Evolutionary conservation across 2,888 invertebrate genomes (phyloP).

Genomic region (Ceramica pisi): DNA sequence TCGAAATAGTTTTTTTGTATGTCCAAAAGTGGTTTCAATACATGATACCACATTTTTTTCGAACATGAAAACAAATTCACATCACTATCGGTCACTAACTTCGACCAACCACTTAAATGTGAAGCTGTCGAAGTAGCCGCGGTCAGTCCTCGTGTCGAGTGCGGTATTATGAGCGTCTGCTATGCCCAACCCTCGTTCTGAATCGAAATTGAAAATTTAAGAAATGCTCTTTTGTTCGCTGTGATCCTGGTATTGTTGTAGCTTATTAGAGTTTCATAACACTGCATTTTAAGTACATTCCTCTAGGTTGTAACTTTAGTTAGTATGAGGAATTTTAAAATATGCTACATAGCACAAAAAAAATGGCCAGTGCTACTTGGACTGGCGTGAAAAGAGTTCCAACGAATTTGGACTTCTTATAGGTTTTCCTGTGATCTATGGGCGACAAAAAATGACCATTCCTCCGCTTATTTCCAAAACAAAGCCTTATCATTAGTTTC

Average conservation of each 20-base stretch:
- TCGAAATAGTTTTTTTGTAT: too few relatives aligned
- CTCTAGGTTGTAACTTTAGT: too few relatives aligned
- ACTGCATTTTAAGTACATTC: constrained; percentile 3
- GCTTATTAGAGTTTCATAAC: constrained; percentile 31
- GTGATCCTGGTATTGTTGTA: constrained; percentile 34
- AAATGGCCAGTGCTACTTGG: too few relatives aligned
- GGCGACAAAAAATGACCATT: too few relatives aligned
- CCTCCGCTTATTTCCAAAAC: too few relatives aligned
- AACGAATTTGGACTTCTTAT: too few relatives aligned
- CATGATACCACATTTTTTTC: neutral
- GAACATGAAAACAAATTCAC: neutral
- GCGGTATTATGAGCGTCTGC: constrained; percentile 87
- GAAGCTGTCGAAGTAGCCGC: constrained; percentile 87
- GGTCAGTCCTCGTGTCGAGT: constrained; percentile 87
- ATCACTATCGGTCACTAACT: constrained; percentile 55
- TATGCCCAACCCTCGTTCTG: constrained; percentile 81
- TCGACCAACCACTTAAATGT: constrained; percentile 74
- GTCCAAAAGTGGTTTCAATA: too few relatives aligned
- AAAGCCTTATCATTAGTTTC: too few relatives aligned
- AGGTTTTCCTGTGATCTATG: too few relatives aligned
- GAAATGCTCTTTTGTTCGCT: constrained; percentile 74
- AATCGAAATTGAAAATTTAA: constrained; percentile 84
- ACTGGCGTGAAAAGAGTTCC: too few relatives aligned
- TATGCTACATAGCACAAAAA: too few relatives aligned
- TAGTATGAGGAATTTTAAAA: too few relatives aligned